A percentile compares a stretch with the other conserved stretches of the same genome.
Evolutionary conservation across 2,888 invertebrate genomes (phyloP).

Genomic region (Lymantria monacha): DNA sequence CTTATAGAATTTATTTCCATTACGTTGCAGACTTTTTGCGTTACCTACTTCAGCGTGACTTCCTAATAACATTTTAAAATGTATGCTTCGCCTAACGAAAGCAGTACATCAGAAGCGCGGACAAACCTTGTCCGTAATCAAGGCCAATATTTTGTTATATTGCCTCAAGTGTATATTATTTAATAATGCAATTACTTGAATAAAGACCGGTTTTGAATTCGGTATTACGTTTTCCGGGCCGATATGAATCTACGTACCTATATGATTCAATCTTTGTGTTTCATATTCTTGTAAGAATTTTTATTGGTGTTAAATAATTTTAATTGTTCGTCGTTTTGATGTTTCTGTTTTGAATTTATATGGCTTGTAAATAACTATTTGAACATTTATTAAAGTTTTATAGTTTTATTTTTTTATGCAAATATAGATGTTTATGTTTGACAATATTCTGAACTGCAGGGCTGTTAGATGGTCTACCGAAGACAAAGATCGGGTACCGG

Average conservation of each 20-base stretch:
- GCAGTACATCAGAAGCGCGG: conserved; percentile 53
- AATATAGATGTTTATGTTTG: too few relatives aligned
- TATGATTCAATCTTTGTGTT: conserved; percentile 20
- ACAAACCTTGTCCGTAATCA: conserved; percentile 67
- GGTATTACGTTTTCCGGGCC: conserved; percentile 52
- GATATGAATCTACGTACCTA: conserved; percentile 37
- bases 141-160: conserved; percentile 51
- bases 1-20: not conserved
- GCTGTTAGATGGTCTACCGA: too few relatives aligned
- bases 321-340: not conserved
- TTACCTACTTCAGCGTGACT: not conserved
- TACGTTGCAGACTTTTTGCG: not conserved
- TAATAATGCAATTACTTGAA: conserved; percentile 61
- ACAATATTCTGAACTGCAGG: too few relatives aligned
- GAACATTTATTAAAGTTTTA: too few relatives aligned
- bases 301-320: conserved; percentile 6
- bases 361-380: not conserved
- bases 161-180: conserved; percentile 54
- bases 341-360: not conserved
- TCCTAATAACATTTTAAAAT: conserved; percentile 7
- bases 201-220: conserved; percentile 54
- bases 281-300: conserved; percentile 6
- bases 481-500: too few relatives aligned
- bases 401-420: too few relatives aligned
- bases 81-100: conserved; percentile 35